A percentile compares a stretch with the other conserved stretches of the same genome.
phyloP scores from a whole-genome alignment of 64 coral and sea anemone genomes.

The Actinia tenebrosa region DNA sequence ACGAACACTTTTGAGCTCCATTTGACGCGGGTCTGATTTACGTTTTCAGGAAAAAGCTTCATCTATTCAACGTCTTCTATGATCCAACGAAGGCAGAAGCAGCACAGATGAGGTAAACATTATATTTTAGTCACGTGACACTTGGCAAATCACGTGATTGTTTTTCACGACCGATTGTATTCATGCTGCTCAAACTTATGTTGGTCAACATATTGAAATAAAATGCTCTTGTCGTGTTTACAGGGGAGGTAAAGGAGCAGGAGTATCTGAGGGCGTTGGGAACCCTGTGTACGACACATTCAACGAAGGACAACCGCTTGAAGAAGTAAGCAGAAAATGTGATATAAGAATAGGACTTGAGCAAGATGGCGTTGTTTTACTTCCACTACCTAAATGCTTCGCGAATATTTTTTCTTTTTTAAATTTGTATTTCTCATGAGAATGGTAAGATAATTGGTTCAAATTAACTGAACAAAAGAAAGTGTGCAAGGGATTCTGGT shows the following conservation, averaged over 20 bases:
- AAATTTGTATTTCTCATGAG: too few relatives aligned
- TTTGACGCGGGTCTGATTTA: not conserved
- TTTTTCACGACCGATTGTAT: not conserved
- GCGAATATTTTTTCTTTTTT: too few relatives aligned
- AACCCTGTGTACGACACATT: constrained; percentile 97
- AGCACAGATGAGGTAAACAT: constrained; percentile 63
- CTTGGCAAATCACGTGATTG: not conserved
- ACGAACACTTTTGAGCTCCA: too few relatives aligned
- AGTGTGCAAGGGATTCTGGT: too few relatives aligned
- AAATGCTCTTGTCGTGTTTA: not conserved
- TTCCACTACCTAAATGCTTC: too few relatives aligned
- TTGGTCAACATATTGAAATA: not conserved
- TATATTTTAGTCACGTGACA: not conserved
- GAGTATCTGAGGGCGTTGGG: constrained; percentile 85
- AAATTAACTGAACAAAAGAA: too few relatives aligned
- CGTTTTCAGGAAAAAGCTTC: constrained; percentile 81
- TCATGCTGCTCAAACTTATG: not conserved
- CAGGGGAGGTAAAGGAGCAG: constrained; percentile 47
- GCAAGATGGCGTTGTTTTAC: too few relatives aligned
- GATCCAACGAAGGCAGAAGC: constrained; percentile 74
- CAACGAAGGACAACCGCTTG: constrained; percentile 81
- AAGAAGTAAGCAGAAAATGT: constrained; percentile 66
- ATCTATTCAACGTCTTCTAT: constrained; percentile 90
- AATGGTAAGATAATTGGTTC: too few relatives aligned
- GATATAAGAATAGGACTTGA: too few relatives aligned